Conservation (phyloP, 2,888 invertebrate species). For the Pristionchus fissidentatus region DNA sequence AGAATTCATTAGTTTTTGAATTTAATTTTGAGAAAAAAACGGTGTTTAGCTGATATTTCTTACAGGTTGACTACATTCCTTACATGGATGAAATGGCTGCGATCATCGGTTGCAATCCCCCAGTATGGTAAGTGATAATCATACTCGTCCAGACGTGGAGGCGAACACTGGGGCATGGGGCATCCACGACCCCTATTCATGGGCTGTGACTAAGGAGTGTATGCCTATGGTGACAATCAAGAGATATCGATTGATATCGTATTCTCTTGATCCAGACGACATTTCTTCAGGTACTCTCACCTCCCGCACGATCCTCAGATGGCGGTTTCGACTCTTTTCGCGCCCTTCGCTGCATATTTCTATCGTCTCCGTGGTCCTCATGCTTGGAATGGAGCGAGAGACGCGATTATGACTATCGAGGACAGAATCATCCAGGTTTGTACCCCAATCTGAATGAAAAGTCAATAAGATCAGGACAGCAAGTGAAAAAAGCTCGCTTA, state of each 20-base stretch:
- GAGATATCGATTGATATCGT: not conserved
- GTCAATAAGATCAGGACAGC: no score
- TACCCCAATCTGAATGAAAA: no score
- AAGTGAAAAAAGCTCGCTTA: not conserved
- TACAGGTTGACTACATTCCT: conserved; percentile 75
- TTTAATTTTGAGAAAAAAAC: not conserved
- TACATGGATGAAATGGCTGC: conserved; percentile 78
- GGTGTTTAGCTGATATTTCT: not conserved
- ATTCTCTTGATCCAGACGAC: not conserved
- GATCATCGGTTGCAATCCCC: conserved; percentile 73
- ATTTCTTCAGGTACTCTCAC: not conserved
- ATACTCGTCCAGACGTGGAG: no score
- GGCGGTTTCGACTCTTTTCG: conserved; percentile 50
- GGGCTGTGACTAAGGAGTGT: no score
- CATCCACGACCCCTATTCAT: not conserved
- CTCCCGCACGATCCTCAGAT: conserved; percentile 30
- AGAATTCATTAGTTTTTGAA: no score
- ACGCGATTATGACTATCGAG: conserved; percentile 62
- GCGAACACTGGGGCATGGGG: no score
- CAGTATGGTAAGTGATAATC: conserved; percentile 15
- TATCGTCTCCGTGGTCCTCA: conserved; percentile 66
- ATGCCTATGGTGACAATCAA: no score
- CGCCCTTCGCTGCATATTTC: conserved; percentile 62
- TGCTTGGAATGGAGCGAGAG: conserved; percentile 65
- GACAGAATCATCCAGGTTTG: conserved; percentile 56